A percentile compares a stretch with the other conserved stretches of the same genome.
Evolutionary conservation across 1,140 invertebrate species (phyloP).

Genomic region (Steinernema feltiae): DNA sequence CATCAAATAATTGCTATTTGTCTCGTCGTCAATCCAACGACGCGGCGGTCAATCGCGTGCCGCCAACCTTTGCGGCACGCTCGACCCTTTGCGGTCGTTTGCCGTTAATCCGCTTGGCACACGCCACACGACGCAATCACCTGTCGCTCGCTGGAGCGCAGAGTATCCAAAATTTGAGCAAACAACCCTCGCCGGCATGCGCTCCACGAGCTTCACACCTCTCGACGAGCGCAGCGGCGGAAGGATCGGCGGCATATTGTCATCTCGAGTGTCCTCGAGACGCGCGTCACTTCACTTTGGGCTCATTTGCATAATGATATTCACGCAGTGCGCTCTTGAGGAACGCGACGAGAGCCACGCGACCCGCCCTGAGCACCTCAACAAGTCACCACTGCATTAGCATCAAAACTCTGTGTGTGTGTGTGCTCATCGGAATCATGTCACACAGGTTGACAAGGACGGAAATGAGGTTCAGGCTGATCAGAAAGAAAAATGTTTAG

Average conservation of each 20-base stretch:
- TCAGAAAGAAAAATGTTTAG: no score
- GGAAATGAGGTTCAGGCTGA: no score
- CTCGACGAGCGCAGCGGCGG: background rate
- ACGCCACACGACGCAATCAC: constrained; percentile 10
- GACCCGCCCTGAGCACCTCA: background rate
- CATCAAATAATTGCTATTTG: background rate
- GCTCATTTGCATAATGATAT: constrained; percentile 9
- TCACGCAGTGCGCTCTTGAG: background rate
- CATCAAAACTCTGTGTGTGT: background rate
- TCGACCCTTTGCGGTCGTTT: background rate
- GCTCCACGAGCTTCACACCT: background rate
- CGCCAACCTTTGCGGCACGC: background rate
- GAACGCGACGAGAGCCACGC: background rate
- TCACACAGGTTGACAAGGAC: no score
- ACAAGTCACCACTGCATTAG: background rate
- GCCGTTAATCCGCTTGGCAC: background rate
- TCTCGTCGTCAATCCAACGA: background rate
- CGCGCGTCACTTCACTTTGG: background rate
- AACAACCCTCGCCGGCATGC: background rate
- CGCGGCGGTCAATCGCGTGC: background rate
- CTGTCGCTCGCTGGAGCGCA: background rate
- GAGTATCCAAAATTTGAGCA: constrained; percentile 9
- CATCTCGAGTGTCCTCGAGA: background rate
- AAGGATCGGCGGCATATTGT: constrained; percentile 5
- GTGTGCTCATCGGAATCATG: no score